These are phyloP conservation scores for Tupaia chinensis DNA, from an alignment of 2,113 vertebrate genomes.

Conservation along the genomic window DNA sequence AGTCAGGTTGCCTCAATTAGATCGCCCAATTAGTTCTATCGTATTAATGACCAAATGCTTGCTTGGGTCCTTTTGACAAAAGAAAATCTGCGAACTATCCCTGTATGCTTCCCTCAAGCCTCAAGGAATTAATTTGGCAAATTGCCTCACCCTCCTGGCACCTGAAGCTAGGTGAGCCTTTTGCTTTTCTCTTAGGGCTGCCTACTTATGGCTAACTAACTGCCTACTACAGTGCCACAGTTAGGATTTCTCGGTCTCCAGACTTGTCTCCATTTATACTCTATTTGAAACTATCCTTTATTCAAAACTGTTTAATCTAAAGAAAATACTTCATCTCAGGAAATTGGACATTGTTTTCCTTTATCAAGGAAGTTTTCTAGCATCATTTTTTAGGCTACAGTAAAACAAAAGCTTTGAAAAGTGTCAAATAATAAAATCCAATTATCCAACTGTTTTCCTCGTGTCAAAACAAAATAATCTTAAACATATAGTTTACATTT, in stretches of 20 bases:
- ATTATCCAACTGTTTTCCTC: background rate
- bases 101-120: no score
- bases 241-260: background rate
- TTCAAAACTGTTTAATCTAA: slow-evolving; percentile 6
- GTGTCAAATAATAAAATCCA: background rate
- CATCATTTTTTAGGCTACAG: background rate
- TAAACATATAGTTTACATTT: background rate
- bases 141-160: no score
- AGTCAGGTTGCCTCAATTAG: no score
- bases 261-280: background rate
- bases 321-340: background rate
- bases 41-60: no score
- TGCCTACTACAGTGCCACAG: background rate
- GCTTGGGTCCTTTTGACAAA: no score
- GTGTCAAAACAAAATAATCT: background rate
- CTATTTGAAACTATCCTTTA: background rate
- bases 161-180: no score
- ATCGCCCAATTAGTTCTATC: no score
- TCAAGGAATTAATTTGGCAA: no score
- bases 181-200: no score
- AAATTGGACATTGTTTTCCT: background rate
- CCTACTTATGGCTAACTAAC: no score
- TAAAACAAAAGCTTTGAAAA: background rate
- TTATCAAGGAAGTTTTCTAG: background rate
- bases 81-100: no score